Conservation (phyloP, 2,113 vertebrate genomes). For the Xenopus laevis region DNA sequence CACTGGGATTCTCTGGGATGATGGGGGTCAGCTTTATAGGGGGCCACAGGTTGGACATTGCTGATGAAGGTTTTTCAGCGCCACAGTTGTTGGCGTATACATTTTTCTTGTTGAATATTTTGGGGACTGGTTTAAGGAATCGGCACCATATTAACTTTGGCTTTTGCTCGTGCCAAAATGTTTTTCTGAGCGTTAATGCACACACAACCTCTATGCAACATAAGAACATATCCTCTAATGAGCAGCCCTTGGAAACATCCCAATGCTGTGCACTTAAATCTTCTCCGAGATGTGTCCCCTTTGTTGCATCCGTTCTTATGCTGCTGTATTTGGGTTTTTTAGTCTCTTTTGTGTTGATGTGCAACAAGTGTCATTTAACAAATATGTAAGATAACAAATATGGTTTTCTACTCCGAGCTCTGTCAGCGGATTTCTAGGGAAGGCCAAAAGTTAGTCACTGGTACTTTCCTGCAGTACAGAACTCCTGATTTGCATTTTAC, state of each 20-base stretch:
- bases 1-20: too few species aligned
- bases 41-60: too few species aligned
- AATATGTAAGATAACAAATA: not conserved
- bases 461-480: not conserved
- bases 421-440: constrained; percentile 2
- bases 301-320: constrained; percentile 7
- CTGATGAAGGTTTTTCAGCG: constrained; percentile 51
- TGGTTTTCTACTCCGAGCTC: not conserved
- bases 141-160: constrained; percentile 30
- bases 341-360: constrained; percentile 24
- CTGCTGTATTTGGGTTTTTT: constrained; percentile 42
- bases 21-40: too few species aligned
- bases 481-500: not conserved
- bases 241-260: not conserved
- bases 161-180: constrained; percentile 55
- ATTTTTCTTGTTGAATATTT: constrained; percentile 60
- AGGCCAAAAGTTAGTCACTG: not conserved
- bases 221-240: constrained; percentile 29
- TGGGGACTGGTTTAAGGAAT: constrained; percentile 44
- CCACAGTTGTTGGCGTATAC: constrained; percentile 63
- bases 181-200: constrained; percentile 47
- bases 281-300: not conserved
- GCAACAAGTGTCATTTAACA: not conserved
- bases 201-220: constrained; percentile 62
- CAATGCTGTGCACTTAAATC: not conserved